phyloP scores from a whole-genome alignment of 2,113 vertebrate species.

The Ictalurus punctatus region DNA sequence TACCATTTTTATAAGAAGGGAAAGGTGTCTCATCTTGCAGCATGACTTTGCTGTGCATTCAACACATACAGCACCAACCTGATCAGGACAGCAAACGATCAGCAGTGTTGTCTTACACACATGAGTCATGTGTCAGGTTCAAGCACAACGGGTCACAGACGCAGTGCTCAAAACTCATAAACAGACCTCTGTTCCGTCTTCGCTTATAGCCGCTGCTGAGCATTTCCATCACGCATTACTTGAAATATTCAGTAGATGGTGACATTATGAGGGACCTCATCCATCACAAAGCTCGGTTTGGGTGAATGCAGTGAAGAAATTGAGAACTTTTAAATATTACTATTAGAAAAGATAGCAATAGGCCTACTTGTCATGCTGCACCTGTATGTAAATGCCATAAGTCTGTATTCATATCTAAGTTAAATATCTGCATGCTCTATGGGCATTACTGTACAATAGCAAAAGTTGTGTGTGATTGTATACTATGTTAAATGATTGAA shows the following conservation, averaged over 20 bases:
- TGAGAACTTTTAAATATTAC: slow-evolving; percentile 6
- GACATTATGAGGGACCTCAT: slow-evolving; percentile 28
- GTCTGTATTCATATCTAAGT: not conserved
- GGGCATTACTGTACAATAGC: not conserved
- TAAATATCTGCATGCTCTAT: not conserved
- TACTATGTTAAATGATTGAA: not conserved
- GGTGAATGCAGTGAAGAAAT: slow-evolving; percentile 9
- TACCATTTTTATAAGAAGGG: slow-evolving; percentile 48
- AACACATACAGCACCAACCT: not conserved
- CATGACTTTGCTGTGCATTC: slow-evolving; percentile 23
- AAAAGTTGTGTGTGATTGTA: not conserved
- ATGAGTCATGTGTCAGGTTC: slow-evolving; percentile 15
- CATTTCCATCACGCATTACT: slow-evolving; percentile 30
- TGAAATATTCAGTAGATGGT: slow-evolving; percentile 46
- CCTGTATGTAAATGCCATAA: not conserved
- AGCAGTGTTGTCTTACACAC: not conserved
- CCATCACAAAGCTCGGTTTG: slow-evolving; percentile 13
- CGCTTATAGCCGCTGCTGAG: not conserved
- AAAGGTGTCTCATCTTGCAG: slow-evolving; percentile 28
- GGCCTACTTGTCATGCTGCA: not conserved
- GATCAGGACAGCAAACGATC: not conserved
- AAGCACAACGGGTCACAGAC: not conserved
- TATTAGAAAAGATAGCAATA: not conserved
- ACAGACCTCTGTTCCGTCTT: slow-evolving; percentile 27
- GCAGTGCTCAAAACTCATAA: slow-evolving; percentile 27